Percentiles rank a stretch among this genome's conserved stretches.
Conservation (phyloP, 2,888 invertebrate genomes). For the Nasonia oneida region DNA sequence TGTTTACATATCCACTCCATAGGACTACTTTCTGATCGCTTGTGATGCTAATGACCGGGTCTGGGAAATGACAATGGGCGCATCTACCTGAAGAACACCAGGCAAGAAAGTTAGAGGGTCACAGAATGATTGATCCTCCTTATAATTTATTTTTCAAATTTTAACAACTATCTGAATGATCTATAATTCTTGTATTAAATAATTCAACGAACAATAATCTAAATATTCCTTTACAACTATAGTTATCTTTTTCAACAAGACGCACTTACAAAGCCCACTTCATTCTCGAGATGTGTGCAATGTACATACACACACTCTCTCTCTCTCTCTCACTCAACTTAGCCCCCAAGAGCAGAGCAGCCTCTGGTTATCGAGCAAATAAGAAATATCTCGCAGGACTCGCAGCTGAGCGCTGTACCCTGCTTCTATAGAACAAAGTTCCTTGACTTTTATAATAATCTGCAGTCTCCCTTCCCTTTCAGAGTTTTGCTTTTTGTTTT, state of each 20-base stretch:
- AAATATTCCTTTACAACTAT: too few species aligned
- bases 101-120: not conserved
- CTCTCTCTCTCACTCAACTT: not conserved
- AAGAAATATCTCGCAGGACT: conserved; percentile 61
- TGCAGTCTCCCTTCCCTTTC: not conserved
- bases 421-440: conserved; percentile 48
- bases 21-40: not conserved
- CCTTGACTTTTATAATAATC: conserved; percentile 53
- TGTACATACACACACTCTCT: too few species aligned
- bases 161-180: not conserved
- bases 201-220: too few species aligned
- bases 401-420: not conserved
- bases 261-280: not conserved
- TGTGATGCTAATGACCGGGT: conserved; percentile 53
- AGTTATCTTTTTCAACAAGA: not conserved
- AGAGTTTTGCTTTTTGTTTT: not conserved
- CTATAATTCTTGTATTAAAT: too few species aligned
- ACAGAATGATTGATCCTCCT: not conserved
- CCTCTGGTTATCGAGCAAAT: conserved; percentile 60
- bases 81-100: not conserved
- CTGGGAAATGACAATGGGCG: not conserved
- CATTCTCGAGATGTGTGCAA: not conserved
- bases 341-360: not conserved
- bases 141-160: not conserved
- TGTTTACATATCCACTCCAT: conserved; percentile 28